Percentiles rank a stretch among this genome's conserved stretches.
phyloP scores from a whole-genome alignment of 2,797 vertebrate genomes.

The Cyprinella venusta region DNA sequence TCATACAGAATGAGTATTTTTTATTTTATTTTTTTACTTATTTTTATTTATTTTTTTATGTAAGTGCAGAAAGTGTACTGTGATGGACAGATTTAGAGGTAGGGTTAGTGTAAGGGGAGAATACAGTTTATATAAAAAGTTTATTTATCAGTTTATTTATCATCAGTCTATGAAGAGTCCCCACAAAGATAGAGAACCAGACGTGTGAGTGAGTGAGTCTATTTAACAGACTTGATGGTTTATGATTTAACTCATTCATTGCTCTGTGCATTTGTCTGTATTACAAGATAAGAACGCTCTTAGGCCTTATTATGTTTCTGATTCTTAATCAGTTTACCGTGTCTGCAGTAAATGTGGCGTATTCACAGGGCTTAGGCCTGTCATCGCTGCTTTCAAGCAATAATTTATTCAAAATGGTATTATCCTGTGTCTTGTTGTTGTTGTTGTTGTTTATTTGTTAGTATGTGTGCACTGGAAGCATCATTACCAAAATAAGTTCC shows the following conservation, averaged over 20 bases:
- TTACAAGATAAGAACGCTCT: not conserved
- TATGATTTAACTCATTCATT: not conserved
- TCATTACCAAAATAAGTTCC: not conserved
- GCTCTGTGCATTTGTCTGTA: not conserved
- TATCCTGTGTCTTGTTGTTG: not conserved
- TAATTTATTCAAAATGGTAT: not conserved
- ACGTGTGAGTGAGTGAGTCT: not conserved
- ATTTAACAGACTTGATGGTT: not conserved
- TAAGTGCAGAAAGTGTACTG: no score
- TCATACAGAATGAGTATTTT: no score
- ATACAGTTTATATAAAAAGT: no score
- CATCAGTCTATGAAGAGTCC: no score
- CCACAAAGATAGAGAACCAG: no score
- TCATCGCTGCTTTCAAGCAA: not conserved
- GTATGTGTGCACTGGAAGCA: not conserved
- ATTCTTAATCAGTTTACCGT: no score
- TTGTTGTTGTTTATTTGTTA: not conserved
- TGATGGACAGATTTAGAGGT: no score
- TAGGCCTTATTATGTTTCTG: no score
- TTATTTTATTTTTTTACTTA: no score
- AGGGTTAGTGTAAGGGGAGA: no score
- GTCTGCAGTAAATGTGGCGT: not conserved
- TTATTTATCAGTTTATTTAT: no score
- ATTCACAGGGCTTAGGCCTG: not conserved
- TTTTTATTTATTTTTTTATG: no score